phyloP scores from a whole-genome alignment of 2,797 vertebrate genomes.

The Pangasius sanitwongsei region DNA sequence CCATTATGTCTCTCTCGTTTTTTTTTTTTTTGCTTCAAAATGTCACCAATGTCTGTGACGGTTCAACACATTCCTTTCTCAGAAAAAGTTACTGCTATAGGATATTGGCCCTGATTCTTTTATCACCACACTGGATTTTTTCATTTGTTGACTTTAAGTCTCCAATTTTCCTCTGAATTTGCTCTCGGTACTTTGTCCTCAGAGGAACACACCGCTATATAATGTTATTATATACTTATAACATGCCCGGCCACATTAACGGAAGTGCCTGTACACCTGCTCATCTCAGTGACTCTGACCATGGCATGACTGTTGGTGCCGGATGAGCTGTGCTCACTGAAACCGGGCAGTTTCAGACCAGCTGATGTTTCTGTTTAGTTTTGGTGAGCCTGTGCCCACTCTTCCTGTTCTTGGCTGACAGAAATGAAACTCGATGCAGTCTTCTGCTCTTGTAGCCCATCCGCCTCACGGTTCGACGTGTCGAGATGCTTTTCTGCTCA shows the following conservation, averaged over 20 bases:
- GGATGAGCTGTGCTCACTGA: not conserved
- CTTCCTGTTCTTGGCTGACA: not conserved
- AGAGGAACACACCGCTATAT: not conserved
- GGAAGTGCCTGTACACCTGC: not conserved
- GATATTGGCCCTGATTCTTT: constrained; percentile 17
- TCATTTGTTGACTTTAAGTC: not conserved
- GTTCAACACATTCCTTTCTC: constrained; percentile 35
- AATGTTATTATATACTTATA: not conserved
- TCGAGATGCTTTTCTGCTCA: not conserved
- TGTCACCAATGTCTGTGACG: constrained; percentile 59
- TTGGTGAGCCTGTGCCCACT: not conserved
- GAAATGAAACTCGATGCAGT: not conserved
- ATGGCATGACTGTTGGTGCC: not conserved
- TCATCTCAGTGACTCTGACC: not conserved
- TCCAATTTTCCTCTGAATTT: not conserved
- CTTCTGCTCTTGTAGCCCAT: not conserved
- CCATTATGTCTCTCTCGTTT: constrained; percentile 49
- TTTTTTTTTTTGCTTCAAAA: constrained; percentile 49
- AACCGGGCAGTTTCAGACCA: not conserved
- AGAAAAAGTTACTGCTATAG: constrained; percentile 58
- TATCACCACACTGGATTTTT: not conserved
- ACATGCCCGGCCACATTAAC: not conserved
- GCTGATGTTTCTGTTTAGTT: not conserved
- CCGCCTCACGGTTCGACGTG: not conserved
- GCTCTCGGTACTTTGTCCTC: not conserved